Percentiles rank a stretch among this genome's conserved stretches.
Evolutionary conservation across 2,888 invertebrate species (phyloP).

Genomic region (Melanotus villosus): DNA sequence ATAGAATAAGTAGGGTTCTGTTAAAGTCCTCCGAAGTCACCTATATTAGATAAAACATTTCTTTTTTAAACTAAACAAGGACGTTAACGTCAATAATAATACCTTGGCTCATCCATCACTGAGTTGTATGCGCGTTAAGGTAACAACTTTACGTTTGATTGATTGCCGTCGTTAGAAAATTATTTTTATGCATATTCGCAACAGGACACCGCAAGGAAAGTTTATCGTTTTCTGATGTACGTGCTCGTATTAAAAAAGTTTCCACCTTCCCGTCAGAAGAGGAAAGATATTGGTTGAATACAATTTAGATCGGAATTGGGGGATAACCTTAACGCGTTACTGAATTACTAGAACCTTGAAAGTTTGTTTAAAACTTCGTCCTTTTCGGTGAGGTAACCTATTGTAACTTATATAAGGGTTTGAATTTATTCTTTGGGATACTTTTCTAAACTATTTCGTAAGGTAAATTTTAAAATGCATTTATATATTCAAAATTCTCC

Average conservation of each 20-base stretch:
- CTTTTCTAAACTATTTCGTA: no score
- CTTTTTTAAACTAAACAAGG: not conserved
- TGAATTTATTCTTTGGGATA: no score
- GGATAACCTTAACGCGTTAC: not conserved
- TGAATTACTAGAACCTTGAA: not conserved
- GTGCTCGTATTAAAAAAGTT: no score
- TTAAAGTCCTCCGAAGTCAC: not conserved
- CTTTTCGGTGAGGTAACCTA: no score
- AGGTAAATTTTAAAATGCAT: no score
- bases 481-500: no score
- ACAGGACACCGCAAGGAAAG: not conserved
- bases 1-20: not conserved
- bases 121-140: not conserved
- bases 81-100: not conserved
- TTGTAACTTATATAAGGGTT: no score
- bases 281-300: not conserved
- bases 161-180: slow-evolving; percentile 4
- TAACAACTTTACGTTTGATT: slow-evolving; percentile 2
- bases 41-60: not conserved
- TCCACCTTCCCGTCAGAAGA: not conserved
- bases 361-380: not conserved
- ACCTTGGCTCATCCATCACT: slow-evolving; percentile 10
- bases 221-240: not conserved
- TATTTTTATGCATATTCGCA: slow-evolving; percentile 6
- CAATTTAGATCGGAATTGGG: not conserved